phyloP scores from a whole-genome alignment of 2,888 invertebrate genomes.

The Leptopilina syphax region DNA sequence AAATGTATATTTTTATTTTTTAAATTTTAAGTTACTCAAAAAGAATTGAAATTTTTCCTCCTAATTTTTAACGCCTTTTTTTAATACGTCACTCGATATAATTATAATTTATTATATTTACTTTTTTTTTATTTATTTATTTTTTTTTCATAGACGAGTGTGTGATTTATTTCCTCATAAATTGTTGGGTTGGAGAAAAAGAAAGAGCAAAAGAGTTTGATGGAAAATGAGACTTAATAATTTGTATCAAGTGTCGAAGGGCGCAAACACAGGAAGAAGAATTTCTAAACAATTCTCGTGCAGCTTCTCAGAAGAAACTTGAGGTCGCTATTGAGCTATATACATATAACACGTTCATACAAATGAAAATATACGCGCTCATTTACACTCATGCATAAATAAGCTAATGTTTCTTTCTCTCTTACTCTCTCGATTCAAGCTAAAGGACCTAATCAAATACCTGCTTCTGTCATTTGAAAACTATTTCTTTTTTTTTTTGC shows the following conservation, averaged over 20 bases:
- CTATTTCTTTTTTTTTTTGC: neutral
- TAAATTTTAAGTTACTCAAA: no score
- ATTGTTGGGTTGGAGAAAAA: neutral
- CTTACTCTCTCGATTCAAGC: conserved; percentile 43
- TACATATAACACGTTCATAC: conserved; percentile 38
- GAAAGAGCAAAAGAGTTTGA: neutral
- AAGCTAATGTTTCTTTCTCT: conserved; percentile 43
- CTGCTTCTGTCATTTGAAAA: conserved; percentile 24
- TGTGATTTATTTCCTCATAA: neutral
- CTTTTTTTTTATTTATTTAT: no score
- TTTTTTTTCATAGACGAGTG: neutral
- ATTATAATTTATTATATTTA: neutral
- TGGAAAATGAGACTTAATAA: conserved; percentile 31
- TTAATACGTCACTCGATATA: no score
- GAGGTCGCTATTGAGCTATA: conserved; percentile 57
- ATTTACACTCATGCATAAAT: conserved; percentile 39
- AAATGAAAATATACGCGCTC: conserved; percentile 1
- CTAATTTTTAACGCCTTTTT: no score
- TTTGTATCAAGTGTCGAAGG: conserved; percentile 31
- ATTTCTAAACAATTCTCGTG: conserved; percentile 42
- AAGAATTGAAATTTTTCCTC: no score
- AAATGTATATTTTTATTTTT: no score
- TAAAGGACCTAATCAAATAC: conserved; percentile 23
- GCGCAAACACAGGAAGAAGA: conserved; percentile 19
- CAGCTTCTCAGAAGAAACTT: conserved; percentile 57